Evolutionary conservation across 2,888 invertebrate species (phyloP).

Genomic region (Stramonita haemastoma): DNA sequence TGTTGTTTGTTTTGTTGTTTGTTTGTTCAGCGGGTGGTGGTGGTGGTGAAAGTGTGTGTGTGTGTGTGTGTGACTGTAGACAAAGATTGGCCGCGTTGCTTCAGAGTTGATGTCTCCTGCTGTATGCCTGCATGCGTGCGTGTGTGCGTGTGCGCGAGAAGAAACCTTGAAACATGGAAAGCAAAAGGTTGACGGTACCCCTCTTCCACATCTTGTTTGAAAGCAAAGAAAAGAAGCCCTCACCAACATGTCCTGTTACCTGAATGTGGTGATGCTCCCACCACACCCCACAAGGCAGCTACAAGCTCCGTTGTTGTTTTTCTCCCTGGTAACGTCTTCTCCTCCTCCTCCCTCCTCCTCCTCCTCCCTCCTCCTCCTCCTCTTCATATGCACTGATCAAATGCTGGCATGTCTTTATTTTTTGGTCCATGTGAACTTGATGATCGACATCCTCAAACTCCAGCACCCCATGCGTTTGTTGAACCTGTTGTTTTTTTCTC

Average conservation of each 20-base stretch:
- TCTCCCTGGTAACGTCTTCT: too few relatives aligned
- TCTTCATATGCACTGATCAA: conserved; percentile 10
- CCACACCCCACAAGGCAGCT: conserved; percentile 7
- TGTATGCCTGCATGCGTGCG: background rate
- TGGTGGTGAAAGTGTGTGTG: too few relatives aligned
- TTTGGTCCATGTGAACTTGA: background rate
- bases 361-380: too few relatives aligned
- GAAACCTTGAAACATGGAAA: background rate
- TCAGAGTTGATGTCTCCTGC: background rate
- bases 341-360: too few relatives aligned
- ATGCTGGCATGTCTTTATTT: conserved; percentile 6
- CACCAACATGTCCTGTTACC: background rate
- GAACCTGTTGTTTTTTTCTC: background rate
- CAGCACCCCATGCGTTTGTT: background rate
- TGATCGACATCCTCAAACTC: background rate
- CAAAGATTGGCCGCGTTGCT: too few relatives aligned
- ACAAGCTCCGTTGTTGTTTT: conserved; percentile 16
- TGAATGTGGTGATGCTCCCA: background rate
- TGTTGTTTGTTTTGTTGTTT: too few relatives aligned
- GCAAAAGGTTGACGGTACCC: background rate
- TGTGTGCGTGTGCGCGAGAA: too few relatives aligned
- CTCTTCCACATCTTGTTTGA: background rate
- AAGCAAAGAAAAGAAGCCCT: background rate
- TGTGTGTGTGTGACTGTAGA: too few relatives aligned
- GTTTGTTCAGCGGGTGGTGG: too few relatives aligned